A percentile compares a stretch with the other conserved stretches of the same genome.
Evolutionary conservation across 2,888 invertebrate genomes (phyloP).

Genomic region (Eupeodes latifasciatus): DNA sequence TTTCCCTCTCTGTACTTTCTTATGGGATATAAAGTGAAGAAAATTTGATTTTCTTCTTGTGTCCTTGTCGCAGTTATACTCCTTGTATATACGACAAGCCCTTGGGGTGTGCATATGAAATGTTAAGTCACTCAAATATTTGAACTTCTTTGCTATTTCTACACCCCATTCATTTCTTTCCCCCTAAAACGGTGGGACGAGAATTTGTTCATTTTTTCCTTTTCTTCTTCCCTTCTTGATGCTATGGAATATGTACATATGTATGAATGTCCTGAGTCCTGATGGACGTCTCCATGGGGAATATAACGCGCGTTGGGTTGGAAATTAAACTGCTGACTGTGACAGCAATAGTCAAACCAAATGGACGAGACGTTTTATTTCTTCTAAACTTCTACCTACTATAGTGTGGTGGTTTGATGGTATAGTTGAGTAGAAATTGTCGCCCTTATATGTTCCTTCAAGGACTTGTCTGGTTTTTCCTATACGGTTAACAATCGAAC

Average conservation of each 20-base stretch:
- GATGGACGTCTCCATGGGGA: slow-evolving; percentile 47
- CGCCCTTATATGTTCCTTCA: slow-evolving; percentile 15
- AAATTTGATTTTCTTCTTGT: slow-evolving; percentile 72
- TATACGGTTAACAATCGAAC: slow-evolving; percentile 36
- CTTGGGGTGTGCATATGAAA: slow-evolving; percentile 70
- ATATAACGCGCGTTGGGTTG: slow-evolving; percentile 35
- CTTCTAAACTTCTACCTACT: not conserved
- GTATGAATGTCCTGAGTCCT: not conserved
- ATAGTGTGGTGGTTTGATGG: slow-evolving; percentile 10
- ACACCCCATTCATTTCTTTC: not conserved
- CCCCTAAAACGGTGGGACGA: not conserved
- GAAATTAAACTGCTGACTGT: slow-evolving; percentile 69
- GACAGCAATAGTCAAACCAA: slow-evolving; percentile 73
- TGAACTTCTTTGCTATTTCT: slow-evolving; percentile 56
- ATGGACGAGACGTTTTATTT: slow-evolving; percentile 57
- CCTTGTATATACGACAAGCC: not conserved
- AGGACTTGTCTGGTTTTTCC: slow-evolving; percentile 25
- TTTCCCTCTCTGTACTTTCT: not conserved
- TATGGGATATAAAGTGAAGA: slow-evolving; percentile 58
- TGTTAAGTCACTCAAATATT: slow-evolving; percentile 77
- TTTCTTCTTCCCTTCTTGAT: not conserved
- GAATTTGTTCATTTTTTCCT: not conserved
- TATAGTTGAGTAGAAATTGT: not conserved
- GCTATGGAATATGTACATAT: not conserved
- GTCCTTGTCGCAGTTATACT: slow-evolving; percentile 51